Conservation (phyloP, 2,888 invertebrate species). For the Platynereis dumerilii region DNA sequence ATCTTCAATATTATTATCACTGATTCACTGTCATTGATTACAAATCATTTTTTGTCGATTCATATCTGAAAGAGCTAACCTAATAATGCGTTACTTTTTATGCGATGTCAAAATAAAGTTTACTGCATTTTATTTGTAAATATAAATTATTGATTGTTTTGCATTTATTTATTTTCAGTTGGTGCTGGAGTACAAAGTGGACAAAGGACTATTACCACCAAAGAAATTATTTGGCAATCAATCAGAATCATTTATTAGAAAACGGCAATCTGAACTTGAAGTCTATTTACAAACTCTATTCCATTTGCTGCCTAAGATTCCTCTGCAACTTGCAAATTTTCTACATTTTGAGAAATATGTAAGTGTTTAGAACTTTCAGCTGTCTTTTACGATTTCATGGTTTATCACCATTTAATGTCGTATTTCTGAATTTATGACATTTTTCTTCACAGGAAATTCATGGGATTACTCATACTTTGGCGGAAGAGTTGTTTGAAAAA, state of each 20-base stretch:
- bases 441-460: slow-evolving; percentile 76
- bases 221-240: slow-evolving; percentile 92
- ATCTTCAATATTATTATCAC: slow-evolving; percentile 3
- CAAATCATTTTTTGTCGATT: background rate
- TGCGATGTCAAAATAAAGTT: too few species aligned
- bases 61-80: background rate
- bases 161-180: slow-evolving; percentile 62
- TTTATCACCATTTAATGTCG: too few species aligned
- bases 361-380: too few species aligned
- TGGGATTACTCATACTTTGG: slow-evolving; percentile 83
- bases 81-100: background rate
- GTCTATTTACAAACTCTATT: slow-evolving; percentile 79
- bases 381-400: too few species aligned
- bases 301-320: slow-evolving; percentile 74
- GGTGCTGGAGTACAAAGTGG: slow-evolving; percentile 80
- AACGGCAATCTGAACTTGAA: slow-evolving; percentile 79
- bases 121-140: too few species aligned
- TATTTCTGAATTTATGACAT: too few species aligned
- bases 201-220: slow-evolving; percentile 86
- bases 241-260: slow-evolving; percentile 85
- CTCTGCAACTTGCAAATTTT: slow-evolving; percentile 81
- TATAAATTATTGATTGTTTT: background rate
- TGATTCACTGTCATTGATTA: background rate
- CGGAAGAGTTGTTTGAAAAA: slow-evolving; percentile 77
- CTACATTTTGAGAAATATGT: slow-evolving; percentile 84